Evolutionary conservation across 2,113 vertebrate species (phyloP), one percentile per base, ranked within the genome.

Genomic region (Halichoerus grypus): DNA sequence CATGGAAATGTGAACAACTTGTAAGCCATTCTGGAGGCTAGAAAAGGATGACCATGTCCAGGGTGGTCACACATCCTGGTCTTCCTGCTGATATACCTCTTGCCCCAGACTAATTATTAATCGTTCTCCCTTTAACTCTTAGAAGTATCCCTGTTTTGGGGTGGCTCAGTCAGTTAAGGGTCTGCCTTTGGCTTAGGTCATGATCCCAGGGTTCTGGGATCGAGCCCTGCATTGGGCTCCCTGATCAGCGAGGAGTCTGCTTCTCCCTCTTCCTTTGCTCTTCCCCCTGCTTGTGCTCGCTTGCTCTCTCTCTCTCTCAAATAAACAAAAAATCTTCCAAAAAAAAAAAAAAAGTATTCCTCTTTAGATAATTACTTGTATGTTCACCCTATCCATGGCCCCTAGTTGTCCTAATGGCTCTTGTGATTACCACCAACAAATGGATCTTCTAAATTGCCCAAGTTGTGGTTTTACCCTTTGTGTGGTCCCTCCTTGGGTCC

Each of bases 1-100:
- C 0, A 8, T 55, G 71, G 8, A 33, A 22, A 21, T 5, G 10
- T 4, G 26, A 36, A 22, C n/a, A 4, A 5, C 0, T 1, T 15
- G 15, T 18, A 49, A 51, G 14, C 53, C n/a, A 4, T 1, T 13
- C 2, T 2, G 12, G 31, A 79, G 77, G 26, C 71, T 42, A 11
- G 91, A 10, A 71, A 79, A 59, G 84, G 65, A 46, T 59, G 22
- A 46, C 42, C 33, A 18, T 1, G 12, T 28, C 4, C 11, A 77
- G 31, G 4, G 33, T n/a, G 31, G 83, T 33, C 39, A 24, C 31
- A 49, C 33, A 15, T 42, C 39, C 69, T 11, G 16, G 3, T 36
- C 36, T 80, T 69, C n/a, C 80, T 97, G 71, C 18, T 36, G 10
- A 21, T 46, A 63, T 26, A 21, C 36, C 57, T n/a, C 9, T 12